phyloP scores from a whole-genome alignment of 2,888 invertebrate species.

The Habrosyne pyritoides region DNA sequence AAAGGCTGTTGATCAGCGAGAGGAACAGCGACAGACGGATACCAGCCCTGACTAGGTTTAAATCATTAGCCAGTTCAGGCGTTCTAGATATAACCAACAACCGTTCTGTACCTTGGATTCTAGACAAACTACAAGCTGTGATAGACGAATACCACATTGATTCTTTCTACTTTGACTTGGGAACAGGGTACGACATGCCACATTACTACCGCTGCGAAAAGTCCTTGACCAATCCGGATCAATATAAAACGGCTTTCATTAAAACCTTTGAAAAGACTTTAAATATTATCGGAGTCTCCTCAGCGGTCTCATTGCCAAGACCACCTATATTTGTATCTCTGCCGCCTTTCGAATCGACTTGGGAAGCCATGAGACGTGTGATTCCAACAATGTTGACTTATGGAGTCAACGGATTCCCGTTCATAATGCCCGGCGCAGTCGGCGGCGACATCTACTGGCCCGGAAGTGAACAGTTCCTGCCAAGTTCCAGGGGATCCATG shows the following conservation, averaged over 20 bases:
- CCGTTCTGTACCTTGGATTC: slow-evolving; percentile 90
- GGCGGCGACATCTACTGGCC: slow-evolving; percentile 93
- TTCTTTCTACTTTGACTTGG: slow-evolving; percentile 92
- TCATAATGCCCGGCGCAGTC: slow-evolving; percentile 96
- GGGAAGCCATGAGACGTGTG: slow-evolving; percentile 92
- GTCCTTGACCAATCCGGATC: slow-evolving; percentile 90
- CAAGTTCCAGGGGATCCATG: slow-evolving; percentile 75
- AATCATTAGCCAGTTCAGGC: slow-evolving; percentile 90
- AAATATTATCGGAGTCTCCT: slow-evolving; percentile 91
- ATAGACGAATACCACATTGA: slow-evolving; percentile 90
- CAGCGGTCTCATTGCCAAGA: slow-evolving; percentile 91
- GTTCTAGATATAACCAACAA: slow-evolving; percentile 95
- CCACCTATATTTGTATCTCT: slow-evolving; percentile 94
- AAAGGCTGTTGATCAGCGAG: slow-evolving; percentile 90
- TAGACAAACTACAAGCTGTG: slow-evolving; percentile 87
- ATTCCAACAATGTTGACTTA: slow-evolving; percentile 94
- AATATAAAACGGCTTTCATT: slow-evolving; percentile 89
- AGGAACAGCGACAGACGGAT: slow-evolving; percentile 90
- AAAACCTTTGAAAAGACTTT: slow-evolving; percentile 85
- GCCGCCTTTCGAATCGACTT: slow-evolving; percentile 93
- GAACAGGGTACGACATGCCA: slow-evolving; percentile 93
- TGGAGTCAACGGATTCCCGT: slow-evolving; percentile 96
- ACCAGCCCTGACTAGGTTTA: slow-evolving; percentile 92
- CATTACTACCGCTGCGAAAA: slow-evolving; percentile 92
- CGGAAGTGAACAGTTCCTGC: slow-evolving; percentile 80